phyloP scores from a whole-genome alignment of 2,888 invertebrate species.

The Cantharis rufa region DNA sequence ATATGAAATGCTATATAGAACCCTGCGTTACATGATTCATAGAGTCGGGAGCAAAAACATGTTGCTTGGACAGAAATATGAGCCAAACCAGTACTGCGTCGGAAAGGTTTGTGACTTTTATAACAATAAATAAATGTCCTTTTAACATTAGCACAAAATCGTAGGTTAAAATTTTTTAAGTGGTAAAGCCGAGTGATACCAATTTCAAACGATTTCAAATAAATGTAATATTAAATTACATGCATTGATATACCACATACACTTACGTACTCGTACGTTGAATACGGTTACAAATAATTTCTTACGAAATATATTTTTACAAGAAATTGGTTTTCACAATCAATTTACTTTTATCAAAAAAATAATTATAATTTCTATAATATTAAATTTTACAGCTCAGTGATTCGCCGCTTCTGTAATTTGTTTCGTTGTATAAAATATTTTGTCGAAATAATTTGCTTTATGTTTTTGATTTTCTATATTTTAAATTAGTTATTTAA shows the following conservation, averaged over 20 bases:
- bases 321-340: not conserved
- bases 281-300: not conserved
- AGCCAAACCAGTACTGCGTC: slow-evolving; percentile 42
- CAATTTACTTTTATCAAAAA: not conserved
- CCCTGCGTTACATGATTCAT: slow-evolving; percentile 48
- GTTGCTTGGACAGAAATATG: slow-evolving; percentile 55
- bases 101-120: slow-evolving; percentile 52
- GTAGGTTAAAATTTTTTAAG: slow-evolving; percentile 22
- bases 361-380: not conserved
- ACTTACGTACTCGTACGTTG: not conserved
- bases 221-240: not conserved
- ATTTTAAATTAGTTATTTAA: not conserved
- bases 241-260: not conserved
- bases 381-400: not conserved
- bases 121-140: slow-evolving; percentile 51
- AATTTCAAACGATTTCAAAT: not conserved
- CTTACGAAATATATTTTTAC: not conserved
- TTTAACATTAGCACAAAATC: slow-evolving; percentile 30
- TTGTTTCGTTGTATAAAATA: not conserved
- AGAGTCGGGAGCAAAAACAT: slow-evolving; percentile 52
- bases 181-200: not conserved
- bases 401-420: not conserved
- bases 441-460: not conserved
- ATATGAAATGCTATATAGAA: slow-evolving; percentile 39
- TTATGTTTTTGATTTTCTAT: not conserved